These are phyloP conservation scores for Therioaphis trifolii DNA, from an alignment of 2,888 invertebrate genomes.

Conservation along the genomic window DNA sequence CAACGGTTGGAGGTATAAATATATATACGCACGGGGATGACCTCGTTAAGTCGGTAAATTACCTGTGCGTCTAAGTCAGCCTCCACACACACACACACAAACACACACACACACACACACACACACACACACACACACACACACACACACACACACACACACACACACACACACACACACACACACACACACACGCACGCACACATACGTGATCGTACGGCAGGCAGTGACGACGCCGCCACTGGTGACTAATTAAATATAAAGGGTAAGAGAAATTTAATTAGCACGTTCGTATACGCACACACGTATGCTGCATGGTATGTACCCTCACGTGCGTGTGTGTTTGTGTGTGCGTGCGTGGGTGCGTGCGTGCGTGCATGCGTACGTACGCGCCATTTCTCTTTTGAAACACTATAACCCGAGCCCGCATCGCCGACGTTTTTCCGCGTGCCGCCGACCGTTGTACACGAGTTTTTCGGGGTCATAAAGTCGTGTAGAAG, in stretches of 20 bases:
- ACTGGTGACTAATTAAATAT: not conserved
- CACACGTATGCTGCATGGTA: not conserved
- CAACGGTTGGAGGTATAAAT: no score
- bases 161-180: no score
- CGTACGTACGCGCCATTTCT: no score
- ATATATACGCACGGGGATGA: no score
- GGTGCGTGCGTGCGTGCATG: no score
- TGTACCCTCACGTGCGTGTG: not conserved
- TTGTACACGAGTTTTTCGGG: not conserved
- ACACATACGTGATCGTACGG: not conserved
- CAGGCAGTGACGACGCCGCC: not conserved
- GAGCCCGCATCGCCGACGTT: not conserved
- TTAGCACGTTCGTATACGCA: not conserved
- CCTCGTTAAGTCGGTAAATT: slow-evolving; percentile 10
- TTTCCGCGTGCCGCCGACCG: not conserved
- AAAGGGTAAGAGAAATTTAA: not conserved
- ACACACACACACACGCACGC: not conserved
- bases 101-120: no score
- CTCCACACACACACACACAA: no score
- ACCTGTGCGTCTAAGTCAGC: not conserved
- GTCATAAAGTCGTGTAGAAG: not conserved
- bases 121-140: no score
- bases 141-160: not conserved
- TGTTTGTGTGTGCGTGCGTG: no score
- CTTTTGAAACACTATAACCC: not conserved